Evolutionary conservation across 2,888 invertebrate genomes (phyloP), one percentile per base, ranked within the genome.

Genomic region (Lasioglossum calceatum): DNA sequence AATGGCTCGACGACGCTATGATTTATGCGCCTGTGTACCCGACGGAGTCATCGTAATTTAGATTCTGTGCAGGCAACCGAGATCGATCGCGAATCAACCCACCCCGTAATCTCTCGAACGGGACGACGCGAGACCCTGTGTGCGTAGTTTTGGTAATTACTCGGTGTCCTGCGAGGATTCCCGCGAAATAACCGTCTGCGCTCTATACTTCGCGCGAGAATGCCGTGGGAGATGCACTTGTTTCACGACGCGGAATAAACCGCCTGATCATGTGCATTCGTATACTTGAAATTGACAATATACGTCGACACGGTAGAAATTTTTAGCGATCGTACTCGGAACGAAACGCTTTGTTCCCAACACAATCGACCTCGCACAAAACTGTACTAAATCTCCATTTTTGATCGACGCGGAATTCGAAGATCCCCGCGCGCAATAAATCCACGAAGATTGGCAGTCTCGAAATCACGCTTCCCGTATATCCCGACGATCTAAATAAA

Each of bases 31-130:
- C 39, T 74, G 82, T 84, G 67, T 74, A 77, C 83, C 71, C 83
- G 58, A 67, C 78, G 77, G 73, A 83, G 81, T 83, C 83, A 87
- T 86, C 87, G 88, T 91, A 90, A 90, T 92, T 90, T 87, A 91
- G 81, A 84, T 90, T 81, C 81, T 58, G 84, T 81, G 76, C 77
- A 82, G 81, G 80, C 81, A 61, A 39, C 39, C 54, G 74, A 39
- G 86, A 91, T 90, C 88, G 88, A 91, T 87, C 85, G 72, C 61
- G 81, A 84, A 81, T 67, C 36, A 39, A 73, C 61, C 73, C 64
- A 58, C 64, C 36, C 54, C 64, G 47, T 64, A 75, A 79, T 85
- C 74, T 64, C 79, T 39, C 61, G 36, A 36, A 70, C 58, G 73
- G 19, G 64, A 23, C n/a, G 16, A 19, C 16, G 67, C 47, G 39